These are phyloP conservation scores for Pocota personata DNA, from an alignment of 2,888 invertebrate genomes.

Conservation along the genomic window DNA sequence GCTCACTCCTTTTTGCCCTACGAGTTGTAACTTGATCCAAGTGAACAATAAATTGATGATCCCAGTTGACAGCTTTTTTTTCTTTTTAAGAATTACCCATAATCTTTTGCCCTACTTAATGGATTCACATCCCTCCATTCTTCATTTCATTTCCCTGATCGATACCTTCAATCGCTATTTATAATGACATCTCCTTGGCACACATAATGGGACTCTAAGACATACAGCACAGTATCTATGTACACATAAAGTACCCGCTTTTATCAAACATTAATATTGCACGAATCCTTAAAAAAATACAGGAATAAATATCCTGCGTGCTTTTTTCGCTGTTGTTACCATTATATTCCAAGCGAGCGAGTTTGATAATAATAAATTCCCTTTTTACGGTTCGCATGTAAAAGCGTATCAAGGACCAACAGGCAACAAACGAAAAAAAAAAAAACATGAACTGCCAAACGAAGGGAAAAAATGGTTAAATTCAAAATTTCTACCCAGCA, in stretches of 20 bases:
- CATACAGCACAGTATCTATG: not conserved
- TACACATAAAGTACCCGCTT: conserved; percentile 13
- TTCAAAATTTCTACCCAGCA: conserved; percentile 44
- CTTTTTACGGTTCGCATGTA: conserved; percentile 72
- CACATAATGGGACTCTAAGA: not conserved
- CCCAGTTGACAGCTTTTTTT: not conserved
- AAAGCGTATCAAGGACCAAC: conserved; percentile 70
- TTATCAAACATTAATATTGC: conserved; percentile 69
- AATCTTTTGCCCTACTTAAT: not conserved
- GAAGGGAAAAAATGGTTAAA: conserved; percentile 45
- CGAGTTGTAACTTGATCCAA: not conserved
- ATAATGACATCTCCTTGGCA: not conserved
- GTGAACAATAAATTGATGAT: not conserved
- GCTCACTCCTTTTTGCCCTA: no score
- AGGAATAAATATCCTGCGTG: conserved; percentile 48
- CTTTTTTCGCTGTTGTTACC: conserved; percentile 30
- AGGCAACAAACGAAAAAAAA: conserved; percentile 52
- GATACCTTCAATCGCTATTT: not conserved
- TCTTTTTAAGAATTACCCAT: not conserved
- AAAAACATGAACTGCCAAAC: conserved; percentile 13
- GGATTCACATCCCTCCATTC: not conserved
- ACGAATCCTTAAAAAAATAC: conserved; percentile 49
- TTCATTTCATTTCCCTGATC: not conserved
- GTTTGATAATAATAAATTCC: conserved; percentile 72
- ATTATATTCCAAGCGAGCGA: conserved; percentile 67